Base-by-base conservation (phyloP, 2,888 invertebrate species). In the Callyntrura sp. region DNA sequence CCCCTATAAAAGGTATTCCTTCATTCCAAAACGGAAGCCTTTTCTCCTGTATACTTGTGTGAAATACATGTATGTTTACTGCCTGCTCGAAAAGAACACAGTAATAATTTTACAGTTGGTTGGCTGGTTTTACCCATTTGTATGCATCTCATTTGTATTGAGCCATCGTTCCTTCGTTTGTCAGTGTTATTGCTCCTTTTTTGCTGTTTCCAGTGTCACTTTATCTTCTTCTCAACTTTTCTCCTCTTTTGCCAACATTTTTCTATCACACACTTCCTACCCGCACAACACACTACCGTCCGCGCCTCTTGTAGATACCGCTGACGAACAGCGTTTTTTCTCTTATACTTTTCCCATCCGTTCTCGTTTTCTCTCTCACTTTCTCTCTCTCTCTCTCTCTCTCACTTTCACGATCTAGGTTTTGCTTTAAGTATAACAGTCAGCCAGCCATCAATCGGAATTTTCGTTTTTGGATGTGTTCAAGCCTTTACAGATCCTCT, bases 141-240 rank as follows among this genome's bases (percentile, higher is more conserved):
- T 88, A 79, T 88, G 84, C 79, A 89, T 89, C 84, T 89, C 84
- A 85, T 89, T 89, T 89, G 89, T 89, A 89, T 89, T 89, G 84
- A 76, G 79, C 48, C 83, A 79, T 79, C 84, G 84, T 85, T 89
- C 68, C 62, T 83, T 65, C 83, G 76, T 84, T 84, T 89, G 84
- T 81, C 87, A 87, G 81, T 79, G 70, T 87, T 83, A 88, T 88
- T 88, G 65, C 62, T 89, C 68, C 84, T 85, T 78, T 83, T 76
- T 68, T 70, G 11, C 20, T 57, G 51, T 25, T 82, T 84, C 25
- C 70, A 81, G 23, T 81, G 79, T 68, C 70, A 51, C 82, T 82
- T 88, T 88, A 85, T 85, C 85, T 76, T 78, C 60, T 48, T 62
- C 45, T 20, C 51, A 65, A 76, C 43, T 81, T 86, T 81, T 68